phyloP scores from a whole-genome alignment of 2,797 vertebrate species.

The Danio aesculapii region DNA sequence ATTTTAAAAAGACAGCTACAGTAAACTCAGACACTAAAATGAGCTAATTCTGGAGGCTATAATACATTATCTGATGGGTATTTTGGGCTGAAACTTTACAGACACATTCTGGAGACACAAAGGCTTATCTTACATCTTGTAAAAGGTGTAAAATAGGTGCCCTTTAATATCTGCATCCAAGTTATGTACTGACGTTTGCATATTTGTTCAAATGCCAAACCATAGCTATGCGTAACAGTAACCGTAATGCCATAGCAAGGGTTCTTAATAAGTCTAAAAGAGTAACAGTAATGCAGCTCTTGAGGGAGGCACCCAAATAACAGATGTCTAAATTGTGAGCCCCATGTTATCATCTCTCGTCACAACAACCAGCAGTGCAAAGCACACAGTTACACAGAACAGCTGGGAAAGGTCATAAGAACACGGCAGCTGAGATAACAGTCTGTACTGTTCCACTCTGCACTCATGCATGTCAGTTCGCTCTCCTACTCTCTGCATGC shows the following conservation, averaged over 20 bases:
- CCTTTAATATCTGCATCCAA: too few species aligned
- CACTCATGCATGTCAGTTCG: neutral
- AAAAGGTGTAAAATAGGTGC: too few species aligned
- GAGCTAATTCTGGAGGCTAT: too few species aligned
- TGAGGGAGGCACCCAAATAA: slow-evolving; percentile 2
- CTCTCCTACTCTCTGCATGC: neutral
- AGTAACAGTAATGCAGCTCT: neutral
- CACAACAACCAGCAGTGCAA: slow-evolving; percentile 52
- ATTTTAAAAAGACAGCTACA: too few species aligned
- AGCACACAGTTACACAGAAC: slow-evolving; percentile 64
- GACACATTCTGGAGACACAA: too few species aligned
- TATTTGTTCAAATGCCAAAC: neutral
- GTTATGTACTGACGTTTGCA: neutral
- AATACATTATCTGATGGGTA: too few species aligned
- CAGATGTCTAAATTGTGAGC: slow-evolving; percentile 12
- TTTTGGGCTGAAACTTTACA: too few species aligned
- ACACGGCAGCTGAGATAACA: slow-evolving; percentile 65
- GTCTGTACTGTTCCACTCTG: neutral
- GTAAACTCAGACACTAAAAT: too few species aligned
- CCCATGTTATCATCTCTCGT: neutral
- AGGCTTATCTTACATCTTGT: too few species aligned
- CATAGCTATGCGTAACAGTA: neutral
- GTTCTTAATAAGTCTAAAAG: neutral
- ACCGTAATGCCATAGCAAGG: neutral
- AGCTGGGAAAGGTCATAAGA: slow-evolving; percentile 55